phyloP scores from a whole-genome alignment of 1,140 invertebrate species.

The Drosophila hydei region DNA sequence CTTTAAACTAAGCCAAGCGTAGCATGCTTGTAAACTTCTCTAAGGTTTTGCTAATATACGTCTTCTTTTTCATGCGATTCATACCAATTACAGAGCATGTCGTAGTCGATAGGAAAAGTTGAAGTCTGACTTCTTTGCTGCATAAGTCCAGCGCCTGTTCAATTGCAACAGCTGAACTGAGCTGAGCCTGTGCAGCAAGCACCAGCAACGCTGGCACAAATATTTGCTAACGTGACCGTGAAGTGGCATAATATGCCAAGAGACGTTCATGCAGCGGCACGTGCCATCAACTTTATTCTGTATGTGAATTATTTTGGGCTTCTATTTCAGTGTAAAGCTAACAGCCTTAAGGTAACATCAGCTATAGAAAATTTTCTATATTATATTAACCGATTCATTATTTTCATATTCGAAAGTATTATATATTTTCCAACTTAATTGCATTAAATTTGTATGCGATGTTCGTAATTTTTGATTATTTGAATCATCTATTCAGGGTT shows the following conservation, averaged over 20 bases:
- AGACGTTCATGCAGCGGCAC: slow-evolving; percentile 60
- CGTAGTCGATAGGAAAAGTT: slow-evolving; percentile 5
- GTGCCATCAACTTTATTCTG: slow-evolving; percentile 46
- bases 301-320: background rate
- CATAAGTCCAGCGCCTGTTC: slow-evolving; percentile 48
- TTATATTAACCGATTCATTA: too few species aligned
- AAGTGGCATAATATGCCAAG: slow-evolving; percentile 64
- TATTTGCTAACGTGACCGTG: slow-evolving; percentile 66
- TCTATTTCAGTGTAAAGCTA: background rate
- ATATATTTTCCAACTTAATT: background rate
- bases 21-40: too few species aligned
- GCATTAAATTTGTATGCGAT: background rate
- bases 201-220: slow-evolving; percentile 47
- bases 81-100: slow-evolving; percentile 1
- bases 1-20: background rate
- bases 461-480: too few species aligned
- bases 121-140: slow-evolving; percentile 28
- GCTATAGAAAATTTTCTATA: too few species aligned
- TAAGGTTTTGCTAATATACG: too few species aligned
- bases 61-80: too few species aligned
- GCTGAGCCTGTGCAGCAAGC: slow-evolving; percentile 23
- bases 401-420: too few species aligned
- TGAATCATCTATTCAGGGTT: too few species aligned
- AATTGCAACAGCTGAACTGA: slow-evolving; percentile 34
- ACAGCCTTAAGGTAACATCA: too few species aligned